Conservation (phyloP, 2,888 invertebrate genomes). For the Melolontha melolontha region DNA sequence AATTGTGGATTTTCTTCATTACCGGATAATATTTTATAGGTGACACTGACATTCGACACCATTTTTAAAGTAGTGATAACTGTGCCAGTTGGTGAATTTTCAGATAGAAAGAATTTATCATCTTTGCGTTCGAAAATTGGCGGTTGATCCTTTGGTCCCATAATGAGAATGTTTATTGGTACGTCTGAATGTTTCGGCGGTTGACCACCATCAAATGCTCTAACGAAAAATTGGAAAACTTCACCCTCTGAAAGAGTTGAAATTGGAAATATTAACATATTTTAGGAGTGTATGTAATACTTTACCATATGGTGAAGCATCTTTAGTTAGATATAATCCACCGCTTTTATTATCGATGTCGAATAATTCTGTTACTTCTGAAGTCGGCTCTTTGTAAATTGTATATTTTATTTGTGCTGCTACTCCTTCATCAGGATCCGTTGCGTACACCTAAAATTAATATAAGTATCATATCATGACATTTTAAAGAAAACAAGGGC, state of each 20-base stretch:
- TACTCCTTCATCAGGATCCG: conserved; percentile 83
- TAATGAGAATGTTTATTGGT: conserved; percentile 83
- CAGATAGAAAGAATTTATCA: conserved; percentile 84
- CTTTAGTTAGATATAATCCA: conserved; percentile 75
- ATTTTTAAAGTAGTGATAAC: conserved; percentile 77
- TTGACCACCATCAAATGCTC: conserved; percentile 85
- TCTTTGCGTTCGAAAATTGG: conserved; percentile 81
- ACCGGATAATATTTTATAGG: conserved; percentile 74
- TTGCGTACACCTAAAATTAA: conserved; percentile 66
- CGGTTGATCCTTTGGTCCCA: conserved; percentile 75
- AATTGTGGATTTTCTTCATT: conserved; percentile 75
- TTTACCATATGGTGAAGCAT: conserved; percentile 69
- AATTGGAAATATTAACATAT: conserved; percentile 22
- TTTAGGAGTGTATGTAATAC: not conserved
- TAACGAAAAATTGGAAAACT: conserved; percentile 88
- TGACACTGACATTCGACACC: conserved; percentile 72
- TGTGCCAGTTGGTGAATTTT: conserved; percentile 78
- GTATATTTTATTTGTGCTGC: conserved; percentile 81
- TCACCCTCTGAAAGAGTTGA: conserved; percentile 73
- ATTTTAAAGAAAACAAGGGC: conserved; percentile 27
- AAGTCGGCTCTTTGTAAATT: conserved; percentile 77
- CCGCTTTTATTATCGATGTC: conserved; percentile 81
- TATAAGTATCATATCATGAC: conserved; percentile 2
- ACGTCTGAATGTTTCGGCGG: conserved; percentile 83
- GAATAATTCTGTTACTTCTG: conserved; percentile 75